These are phyloP conservation scores for Capitella teleta DNA, from an alignment of 1,140 invertebrate species.

Conservation along the genomic window DNA sequence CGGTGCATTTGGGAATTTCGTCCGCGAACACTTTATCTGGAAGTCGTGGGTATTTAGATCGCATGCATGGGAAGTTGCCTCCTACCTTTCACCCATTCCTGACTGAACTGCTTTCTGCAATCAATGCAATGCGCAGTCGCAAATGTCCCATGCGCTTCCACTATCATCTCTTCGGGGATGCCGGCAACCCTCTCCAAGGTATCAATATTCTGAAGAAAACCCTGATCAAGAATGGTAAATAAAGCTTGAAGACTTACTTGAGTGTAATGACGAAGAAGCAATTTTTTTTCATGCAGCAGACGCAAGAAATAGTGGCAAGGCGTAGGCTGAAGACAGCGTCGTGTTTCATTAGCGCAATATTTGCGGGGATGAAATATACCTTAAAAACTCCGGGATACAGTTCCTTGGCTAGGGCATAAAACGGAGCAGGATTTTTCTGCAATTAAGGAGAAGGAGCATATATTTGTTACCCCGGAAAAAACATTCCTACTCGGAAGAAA, in stretches of 20 bases:
- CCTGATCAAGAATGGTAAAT: neutral
- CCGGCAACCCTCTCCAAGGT: slow-evolving; percentile 78
- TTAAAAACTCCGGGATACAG: slow-evolving; percentile 35
- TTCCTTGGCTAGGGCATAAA: slow-evolving; percentile 37
- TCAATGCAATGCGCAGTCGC: slow-evolving; percentile 72
- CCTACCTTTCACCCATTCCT: slow-evolving; percentile 70
- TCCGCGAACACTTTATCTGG: slow-evolving; percentile 62
- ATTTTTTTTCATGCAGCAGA: slow-evolving; percentile 30
- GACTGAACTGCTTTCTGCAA: slow-evolving; percentile 61
- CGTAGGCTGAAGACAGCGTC: slow-evolving; percentile 36
- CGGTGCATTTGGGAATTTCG: slow-evolving; percentile 61
- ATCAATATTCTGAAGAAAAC: slow-evolving; percentile 63
- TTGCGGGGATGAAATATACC: slow-evolving; percentile 19
- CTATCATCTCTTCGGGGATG: slow-evolving; percentile 69
- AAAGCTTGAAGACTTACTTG: slow-evolving; percentile 22
- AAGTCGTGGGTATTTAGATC: slow-evolving; percentile 19
- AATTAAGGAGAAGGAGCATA: slow-evolving; percentile 13
- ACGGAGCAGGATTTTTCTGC: slow-evolving; percentile 42
- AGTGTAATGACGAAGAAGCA: slow-evolving; percentile 34
- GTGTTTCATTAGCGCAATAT: neutral
- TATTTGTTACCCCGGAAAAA: slow-evolving; percentile 32
- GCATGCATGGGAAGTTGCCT: neutral
- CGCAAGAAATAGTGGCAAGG: slow-evolving; percentile 36
- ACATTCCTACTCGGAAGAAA: slow-evolving; percentile 40
- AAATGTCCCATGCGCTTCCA: slow-evolving; percentile 91